Evolutionary conservation across 2,888 invertebrate species (phyloP).

Genomic region (Encarsia formosa): DNA sequence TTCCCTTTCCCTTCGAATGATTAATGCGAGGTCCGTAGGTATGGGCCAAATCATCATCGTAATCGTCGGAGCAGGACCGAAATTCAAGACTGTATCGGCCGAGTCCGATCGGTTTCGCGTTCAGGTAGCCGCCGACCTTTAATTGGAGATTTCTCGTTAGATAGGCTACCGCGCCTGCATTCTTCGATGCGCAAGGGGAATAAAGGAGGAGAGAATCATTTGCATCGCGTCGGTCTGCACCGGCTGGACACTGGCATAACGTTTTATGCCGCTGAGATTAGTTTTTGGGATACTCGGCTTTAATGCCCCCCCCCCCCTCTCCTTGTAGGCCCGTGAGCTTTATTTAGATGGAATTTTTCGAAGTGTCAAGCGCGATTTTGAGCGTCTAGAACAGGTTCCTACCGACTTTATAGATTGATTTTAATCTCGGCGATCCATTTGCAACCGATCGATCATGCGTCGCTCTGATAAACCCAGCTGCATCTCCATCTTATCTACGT

Average conservation of each 20-base stretch:
- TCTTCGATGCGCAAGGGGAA: slow-evolving; percentile 6
- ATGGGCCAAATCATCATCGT: too few species aligned
- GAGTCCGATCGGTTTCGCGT: too few species aligned
- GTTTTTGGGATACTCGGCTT: too few species aligned
- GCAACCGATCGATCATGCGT: slow-evolving; percentile 21
- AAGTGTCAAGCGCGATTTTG: neutral
- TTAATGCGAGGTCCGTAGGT: too few species aligned
- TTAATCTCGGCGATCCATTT: slow-evolving; percentile 18
- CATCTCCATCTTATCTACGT: slow-evolving; percentile 3
- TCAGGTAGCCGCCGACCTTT: too few species aligned
- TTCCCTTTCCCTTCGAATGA: too few species aligned
- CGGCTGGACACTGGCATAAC: too few species aligned
- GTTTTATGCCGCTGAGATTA: too few species aligned
- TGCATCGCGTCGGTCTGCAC: slow-evolving; percentile 16
- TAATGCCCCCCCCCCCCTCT: neutral
- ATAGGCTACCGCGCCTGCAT: slow-evolving; percentile 21
- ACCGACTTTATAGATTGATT: too few species aligned
- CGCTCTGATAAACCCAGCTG: slow-evolving; percentile 14
- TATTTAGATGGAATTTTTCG: neutral
- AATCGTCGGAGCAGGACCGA: too few species aligned
- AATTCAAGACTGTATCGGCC: too few species aligned
- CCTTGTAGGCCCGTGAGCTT: neutral
- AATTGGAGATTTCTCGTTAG: slow-evolving; percentile 28
- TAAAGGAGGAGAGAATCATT: slow-evolving; percentile 11
- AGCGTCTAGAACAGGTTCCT: too few species aligned